These are phyloP conservation scores for Siniperca obscura DNA, from an alignment of 2,797 vertebrate species.

Conservation along the genomic window DNA sequence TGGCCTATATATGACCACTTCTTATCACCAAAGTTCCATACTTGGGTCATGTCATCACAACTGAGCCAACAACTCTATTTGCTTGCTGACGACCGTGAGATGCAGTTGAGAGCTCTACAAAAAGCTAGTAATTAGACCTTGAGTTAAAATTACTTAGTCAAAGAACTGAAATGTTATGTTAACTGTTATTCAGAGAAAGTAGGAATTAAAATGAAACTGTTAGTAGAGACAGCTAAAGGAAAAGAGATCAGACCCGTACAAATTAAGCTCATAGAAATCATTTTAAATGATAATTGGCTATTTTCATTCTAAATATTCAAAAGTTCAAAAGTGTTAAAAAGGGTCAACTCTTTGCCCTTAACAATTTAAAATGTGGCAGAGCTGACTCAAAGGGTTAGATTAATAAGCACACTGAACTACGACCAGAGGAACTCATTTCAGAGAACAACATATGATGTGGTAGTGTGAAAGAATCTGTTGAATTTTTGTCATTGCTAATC, in stretches of 20 bases:
- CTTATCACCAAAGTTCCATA: background rate
- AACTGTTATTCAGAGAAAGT: slow-evolving; percentile 30
- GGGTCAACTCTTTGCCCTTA: slow-evolving; percentile 59
- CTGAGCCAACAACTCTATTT: background rate
- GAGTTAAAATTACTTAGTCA: background rate
- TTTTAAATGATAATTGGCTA: background rate
- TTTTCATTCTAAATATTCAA: background rate
- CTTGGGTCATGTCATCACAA: background rate
- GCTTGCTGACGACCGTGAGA: background rate
- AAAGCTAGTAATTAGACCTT: background rate
- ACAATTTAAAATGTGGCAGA: slow-evolving; percentile 1
- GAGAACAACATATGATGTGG: slow-evolving; percentile 2
- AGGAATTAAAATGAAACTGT: slow-evolving; percentile 40
- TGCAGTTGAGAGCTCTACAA: slow-evolving; percentile 1
- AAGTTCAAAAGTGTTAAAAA: slow-evolving; percentile 2
- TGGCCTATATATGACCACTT: background rate
- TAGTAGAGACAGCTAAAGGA: slow-evolving; percentile 61
- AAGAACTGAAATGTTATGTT: slow-evolving; percentile 24
- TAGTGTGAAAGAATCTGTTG: background rate
- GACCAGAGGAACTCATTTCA: slow-evolving; percentile 78
- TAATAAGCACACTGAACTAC: slow-evolving; percentile 60
- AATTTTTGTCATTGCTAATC: background rate
- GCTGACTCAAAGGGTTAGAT: slow-evolving; percentile 37
- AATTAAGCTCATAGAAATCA: background rate
- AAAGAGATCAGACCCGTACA: slow-evolving; percentile 47